A percentile compares a stretch with the other conserved stretches of the same genome.
Conservation (phyloP, 1,140 invertebrate genomes). For the Planococcus citri region DNA sequence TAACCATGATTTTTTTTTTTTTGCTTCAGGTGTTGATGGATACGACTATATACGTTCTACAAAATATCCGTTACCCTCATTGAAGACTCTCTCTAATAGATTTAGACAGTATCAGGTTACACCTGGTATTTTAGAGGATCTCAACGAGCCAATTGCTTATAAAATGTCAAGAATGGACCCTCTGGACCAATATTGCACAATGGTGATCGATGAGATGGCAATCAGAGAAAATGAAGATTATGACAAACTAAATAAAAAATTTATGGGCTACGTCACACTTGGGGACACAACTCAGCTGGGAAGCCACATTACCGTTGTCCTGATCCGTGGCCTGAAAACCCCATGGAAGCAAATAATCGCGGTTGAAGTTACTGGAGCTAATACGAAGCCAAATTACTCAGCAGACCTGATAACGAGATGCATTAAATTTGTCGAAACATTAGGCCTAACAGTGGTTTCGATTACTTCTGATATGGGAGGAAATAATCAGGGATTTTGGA, state of each 20-base stretch:
- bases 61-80: not conserved
- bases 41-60: not conserved
- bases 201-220: not conserved
- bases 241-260: not conserved
- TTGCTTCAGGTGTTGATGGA: not conserved
- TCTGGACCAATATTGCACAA: not conserved
- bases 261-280: not conserved
- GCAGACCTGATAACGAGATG: not conserved
- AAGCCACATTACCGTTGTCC: not conserved
- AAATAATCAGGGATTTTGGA: constrained; percentile 14
- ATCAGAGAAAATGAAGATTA: not conserved
- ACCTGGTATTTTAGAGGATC: not conserved
- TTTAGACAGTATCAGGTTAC: not conserved
- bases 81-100: not conserved
- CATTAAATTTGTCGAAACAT: not conserved
- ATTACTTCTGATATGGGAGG: constrained; percentile 22
- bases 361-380: not conserved
- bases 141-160: not conserved
- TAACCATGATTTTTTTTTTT: not conserved
- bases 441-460: not conserved
- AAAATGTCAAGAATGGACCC: not conserved
- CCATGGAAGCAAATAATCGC: constrained; percentile 21
- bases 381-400: not conserved
- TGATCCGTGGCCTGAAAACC: constrained; percentile 11
- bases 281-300: not conserved